phyloP scores from a whole-genome alignment of 2,888 invertebrate species.

The Synanthedon andrenaeformis region DNA sequence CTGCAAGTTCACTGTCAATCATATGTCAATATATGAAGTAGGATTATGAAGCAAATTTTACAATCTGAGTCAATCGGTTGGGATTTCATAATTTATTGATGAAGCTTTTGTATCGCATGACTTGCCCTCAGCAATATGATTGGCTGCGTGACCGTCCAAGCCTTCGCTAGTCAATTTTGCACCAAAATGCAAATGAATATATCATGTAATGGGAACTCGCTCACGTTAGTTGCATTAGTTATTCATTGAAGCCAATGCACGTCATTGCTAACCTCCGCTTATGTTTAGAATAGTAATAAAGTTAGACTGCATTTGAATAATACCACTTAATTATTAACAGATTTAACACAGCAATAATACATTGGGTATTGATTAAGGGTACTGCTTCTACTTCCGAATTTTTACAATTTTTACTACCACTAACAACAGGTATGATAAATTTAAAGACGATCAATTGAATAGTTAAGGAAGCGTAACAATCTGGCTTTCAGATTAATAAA shows the following conservation, averaged over 20 bases:
- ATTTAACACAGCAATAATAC: neutral
- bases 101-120: neutral
- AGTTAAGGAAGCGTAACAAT: no score
- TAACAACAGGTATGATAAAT: no score
- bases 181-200: constrained; percentile 38
- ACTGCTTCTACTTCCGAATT: no score
- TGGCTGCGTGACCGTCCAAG: constrained; percentile 11
- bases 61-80: no score
- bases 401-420: no score
- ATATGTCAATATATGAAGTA: no score
- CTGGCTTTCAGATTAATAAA: no score
- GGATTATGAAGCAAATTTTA: no score
- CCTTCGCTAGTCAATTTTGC: constrained; percentile 19
- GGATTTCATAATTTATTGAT: no score
- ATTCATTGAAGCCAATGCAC: constrained; percentile 33
- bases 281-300: neutral
- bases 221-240: constrained; percentile 31
- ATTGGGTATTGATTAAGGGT: no score
- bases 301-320: neutral
- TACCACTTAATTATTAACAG: neutral
- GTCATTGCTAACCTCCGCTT: constrained; percentile 11
- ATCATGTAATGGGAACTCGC: constrained; percentile 31
- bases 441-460: no score
- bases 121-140: neutral
- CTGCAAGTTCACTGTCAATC: no score